phyloP scores from a whole-genome alignment of 2,797 vertebrate species.

The Coluber constrictor region DNA sequence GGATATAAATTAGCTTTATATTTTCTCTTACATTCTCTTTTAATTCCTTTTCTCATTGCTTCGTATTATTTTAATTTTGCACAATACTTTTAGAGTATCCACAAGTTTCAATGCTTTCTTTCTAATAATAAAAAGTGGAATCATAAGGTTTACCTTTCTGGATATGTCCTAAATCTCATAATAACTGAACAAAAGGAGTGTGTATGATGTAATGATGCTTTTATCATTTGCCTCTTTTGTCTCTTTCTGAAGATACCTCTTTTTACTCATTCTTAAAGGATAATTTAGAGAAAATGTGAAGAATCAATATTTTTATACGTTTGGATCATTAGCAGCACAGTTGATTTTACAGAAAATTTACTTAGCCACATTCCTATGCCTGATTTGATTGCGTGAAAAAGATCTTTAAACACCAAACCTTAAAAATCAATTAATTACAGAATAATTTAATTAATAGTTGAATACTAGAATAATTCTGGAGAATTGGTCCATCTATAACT shows the following conservation, averaged over 20 bases:
- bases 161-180: not conserved
- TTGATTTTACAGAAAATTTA: not conserved
- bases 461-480: not conserved
- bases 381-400: not conserved
- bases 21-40: not conserved
- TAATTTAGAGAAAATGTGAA: constrained; percentile 50
- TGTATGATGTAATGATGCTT: not conserved
- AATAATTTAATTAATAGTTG: not conserved
- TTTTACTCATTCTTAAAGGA: not conserved
- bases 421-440: not conserved
- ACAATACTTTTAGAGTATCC: not conserved
- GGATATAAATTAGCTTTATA: not conserved
- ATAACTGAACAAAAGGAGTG: not conserved
- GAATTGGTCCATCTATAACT: not conserved
- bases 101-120: not conserved
- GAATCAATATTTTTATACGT: constrained; percentile 38
- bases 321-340: not conserved
- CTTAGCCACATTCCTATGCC: not conserved
- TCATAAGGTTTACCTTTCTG: not conserved
- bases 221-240: not conserved
- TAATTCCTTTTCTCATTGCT: not conserved
- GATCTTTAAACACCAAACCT: not conserved
- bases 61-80: not conserved
- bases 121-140: not conserved
- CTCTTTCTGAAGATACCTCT: not conserved